Evolutionary conservation across 2,797 vertebrate species (phyloP).

Genomic region (Astyanax mexicanus): DNA sequence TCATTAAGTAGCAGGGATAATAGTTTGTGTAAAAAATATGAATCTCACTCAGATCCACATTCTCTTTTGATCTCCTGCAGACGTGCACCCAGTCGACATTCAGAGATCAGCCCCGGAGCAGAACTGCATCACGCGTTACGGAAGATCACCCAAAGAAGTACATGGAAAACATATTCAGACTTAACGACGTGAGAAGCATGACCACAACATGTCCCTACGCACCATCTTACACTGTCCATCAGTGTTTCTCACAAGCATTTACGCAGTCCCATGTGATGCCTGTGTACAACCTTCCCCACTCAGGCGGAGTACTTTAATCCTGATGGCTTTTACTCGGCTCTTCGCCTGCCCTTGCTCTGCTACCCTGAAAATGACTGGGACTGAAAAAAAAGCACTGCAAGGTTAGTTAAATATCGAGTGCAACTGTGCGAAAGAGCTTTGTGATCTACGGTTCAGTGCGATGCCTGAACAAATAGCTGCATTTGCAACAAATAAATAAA

Average conservation of each 20-base stretch:
- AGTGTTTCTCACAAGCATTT: constrained; percentile 21
- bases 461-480: constrained; percentile 51
- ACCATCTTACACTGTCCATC: not conserved
- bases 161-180: constrained; percentile 35
- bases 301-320: constrained; percentile 26
- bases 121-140: constrained; percentile 1
- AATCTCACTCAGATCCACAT: not conserved
- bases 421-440: constrained; percentile 37
- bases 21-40: too few relatives aligned
- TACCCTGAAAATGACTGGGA: constrained; percentile 35
- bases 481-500: constrained; percentile 58
- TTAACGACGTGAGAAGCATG: constrained; percentile 40
- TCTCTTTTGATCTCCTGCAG: constrained; percentile 1
- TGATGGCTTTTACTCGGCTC: constrained; percentile 18
- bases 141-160: not conserved
- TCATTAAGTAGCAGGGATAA: too few relatives aligned
- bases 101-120: constrained; percentile 1
- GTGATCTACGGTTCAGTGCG: constrained; percentile 56
- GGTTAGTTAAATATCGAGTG: constrained; percentile 35
- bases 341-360: constrained; percentile 26
- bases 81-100: not conserved
- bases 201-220: constrained; percentile 10
- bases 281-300: constrained; percentile 42
- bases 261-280: constrained; percentile 26
- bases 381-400: constrained; percentile 32